Conservation (phyloP, 2,113 vertebrate genomes). For the Vidua chalybeata region DNA sequence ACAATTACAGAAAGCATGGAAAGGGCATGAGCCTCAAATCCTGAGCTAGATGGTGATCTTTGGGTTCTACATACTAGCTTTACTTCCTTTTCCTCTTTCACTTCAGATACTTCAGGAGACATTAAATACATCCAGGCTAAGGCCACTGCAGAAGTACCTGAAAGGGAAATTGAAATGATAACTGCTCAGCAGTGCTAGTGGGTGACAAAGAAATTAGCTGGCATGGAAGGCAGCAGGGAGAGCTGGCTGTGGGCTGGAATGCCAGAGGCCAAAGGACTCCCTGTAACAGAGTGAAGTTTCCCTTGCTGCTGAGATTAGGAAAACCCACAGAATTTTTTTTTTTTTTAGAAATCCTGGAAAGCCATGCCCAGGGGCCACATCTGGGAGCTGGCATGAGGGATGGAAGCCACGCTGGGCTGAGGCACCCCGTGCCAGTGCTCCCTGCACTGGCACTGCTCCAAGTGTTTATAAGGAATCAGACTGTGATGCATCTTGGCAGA, state of each 20-base stretch:
- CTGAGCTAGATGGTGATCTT: background rate
- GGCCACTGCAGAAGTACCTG: background rate
- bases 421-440: background rate
- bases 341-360: background rate
- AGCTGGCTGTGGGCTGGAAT: background rate
- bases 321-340: background rate
- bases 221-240: background rate
- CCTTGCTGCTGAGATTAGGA: background rate
- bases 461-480: background rate
- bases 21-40: background rate
- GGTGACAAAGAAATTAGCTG: background rate
- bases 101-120: background rate
- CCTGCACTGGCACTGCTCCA: background rate
- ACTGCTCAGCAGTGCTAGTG: background rate
- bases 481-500: background rate
- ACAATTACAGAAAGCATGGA: background rate
- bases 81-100: background rate
- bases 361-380: background rate
- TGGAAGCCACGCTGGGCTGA: fast-evolving
- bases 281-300: background rate
- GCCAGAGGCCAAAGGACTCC: background rate
- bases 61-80: background rate
- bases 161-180: background rate
- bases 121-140: background rate
- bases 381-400: background rate